Evolutionary conservation across 2,888 invertebrate genomes (phyloP).

Genomic region (Megaustenia siamemsis): DNA sequence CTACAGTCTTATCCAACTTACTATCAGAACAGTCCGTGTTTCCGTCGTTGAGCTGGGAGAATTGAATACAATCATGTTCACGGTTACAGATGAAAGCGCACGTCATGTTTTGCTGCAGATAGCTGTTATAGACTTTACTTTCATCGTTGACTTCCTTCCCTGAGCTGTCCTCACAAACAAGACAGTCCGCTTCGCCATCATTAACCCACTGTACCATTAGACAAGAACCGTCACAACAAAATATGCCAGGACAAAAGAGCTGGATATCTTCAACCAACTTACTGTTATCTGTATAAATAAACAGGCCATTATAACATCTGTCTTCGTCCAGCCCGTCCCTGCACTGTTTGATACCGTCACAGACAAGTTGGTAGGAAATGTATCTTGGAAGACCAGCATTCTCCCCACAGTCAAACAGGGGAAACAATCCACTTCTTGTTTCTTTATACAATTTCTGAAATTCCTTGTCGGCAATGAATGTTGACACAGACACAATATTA

Average conservation of each 20-base stretch:
- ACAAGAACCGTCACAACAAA: too few species aligned
- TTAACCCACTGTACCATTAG: too few species aligned
- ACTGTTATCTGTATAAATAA: background rate
- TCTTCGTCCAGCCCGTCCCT: constrained; percentile 24
- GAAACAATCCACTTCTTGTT: background rate
- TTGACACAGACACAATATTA: background rate
- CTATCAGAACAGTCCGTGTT: background rate
- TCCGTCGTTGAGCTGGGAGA: too few species aligned
- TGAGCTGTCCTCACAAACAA: too few species aligned
- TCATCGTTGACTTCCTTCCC: too few species aligned
- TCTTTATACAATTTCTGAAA: background rate
- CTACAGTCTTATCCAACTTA: background rate
- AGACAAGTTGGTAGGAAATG: constrained; percentile 10
- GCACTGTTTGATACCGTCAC: constrained; percentile 14
- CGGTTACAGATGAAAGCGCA: constrained; percentile 12
- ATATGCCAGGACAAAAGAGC: too few species aligned
- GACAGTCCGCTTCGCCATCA: too few species aligned
- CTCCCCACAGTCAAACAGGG: too few species aligned
- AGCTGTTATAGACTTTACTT: background rate
- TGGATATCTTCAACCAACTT: background rate
- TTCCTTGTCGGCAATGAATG: background rate
- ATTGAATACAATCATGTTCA: too few species aligned
- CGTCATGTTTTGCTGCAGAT: background rate
- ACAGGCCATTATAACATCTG: background rate
- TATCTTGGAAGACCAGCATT: too few species aligned